Conservation (phyloP, 2,797 vertebrate genomes). For the Pitangus sulphuratus region DNA sequence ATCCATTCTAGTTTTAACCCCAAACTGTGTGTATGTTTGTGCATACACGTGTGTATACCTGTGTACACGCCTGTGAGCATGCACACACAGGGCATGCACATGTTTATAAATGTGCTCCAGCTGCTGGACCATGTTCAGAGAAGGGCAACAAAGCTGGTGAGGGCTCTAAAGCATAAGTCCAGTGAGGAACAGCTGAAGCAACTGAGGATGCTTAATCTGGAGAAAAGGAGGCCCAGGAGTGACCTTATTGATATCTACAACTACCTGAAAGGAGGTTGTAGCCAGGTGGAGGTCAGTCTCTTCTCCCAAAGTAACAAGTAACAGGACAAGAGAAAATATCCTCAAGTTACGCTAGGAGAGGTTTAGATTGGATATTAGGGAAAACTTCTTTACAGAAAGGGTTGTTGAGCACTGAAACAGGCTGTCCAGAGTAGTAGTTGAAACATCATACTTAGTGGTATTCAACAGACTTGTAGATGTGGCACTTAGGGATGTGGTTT, state of each 20-base stretch:
- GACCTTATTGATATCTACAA: neutral
- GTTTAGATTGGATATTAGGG: neutral
- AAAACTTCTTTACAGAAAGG: neutral
- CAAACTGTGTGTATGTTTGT: neutral
- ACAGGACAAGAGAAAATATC: neutral
- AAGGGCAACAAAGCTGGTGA: neutral
- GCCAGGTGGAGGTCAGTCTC: neutral
- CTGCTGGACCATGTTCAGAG: neutral
- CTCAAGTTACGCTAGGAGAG: neutral
- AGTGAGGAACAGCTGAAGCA: neutral
- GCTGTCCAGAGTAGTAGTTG: neutral
- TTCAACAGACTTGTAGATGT: neutral
- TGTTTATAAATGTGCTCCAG: neutral
- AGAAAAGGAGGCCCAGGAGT: neutral
- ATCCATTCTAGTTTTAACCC: neutral
- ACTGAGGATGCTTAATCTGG: neutral
- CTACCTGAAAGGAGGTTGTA: neutral
- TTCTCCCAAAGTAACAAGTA: neutral
- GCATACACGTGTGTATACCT: rapidly evolving
- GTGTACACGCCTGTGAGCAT: rapidly evolving
- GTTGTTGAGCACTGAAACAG: neutral
- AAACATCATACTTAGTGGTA: neutral
- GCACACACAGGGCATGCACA: rapidly evolving
- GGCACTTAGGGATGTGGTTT: neutral
- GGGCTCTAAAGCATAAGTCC: neutral